Evolutionary conservation across 2,888 invertebrate species (phyloP), one percentile per base, ranked within the genome.

Genomic region (Tridacna crocea): DNA sequence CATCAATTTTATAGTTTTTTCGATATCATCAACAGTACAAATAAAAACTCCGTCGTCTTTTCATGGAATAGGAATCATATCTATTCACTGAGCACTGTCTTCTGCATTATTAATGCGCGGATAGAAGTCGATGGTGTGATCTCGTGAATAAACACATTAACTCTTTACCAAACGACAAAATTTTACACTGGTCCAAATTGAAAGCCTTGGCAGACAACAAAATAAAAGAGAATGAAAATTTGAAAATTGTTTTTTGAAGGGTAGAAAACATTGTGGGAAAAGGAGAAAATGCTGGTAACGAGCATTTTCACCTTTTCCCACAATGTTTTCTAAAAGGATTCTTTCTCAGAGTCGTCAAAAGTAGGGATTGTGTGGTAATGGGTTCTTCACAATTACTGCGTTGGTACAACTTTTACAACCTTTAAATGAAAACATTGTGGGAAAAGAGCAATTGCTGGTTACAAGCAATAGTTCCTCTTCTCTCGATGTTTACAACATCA

Each of bases 141-240:
- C 24, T 70, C 70, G 70, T 70, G 70, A 70, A 70, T 15, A 70
- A 48, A 22, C 47, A 46, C 19, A 70, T n/a, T 70, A 51, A 70
- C 22, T 51, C 51, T 51, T 51, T 51, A 13, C 15, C 11, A 51
- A 51, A 51, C n/a, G n/a, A n/a, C n/a, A n/a, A n/a, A n/a, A n/a
- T n/a, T n/a, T n/a, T n/a, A n/a, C n/a, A n/a, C n/a, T n/a, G n/a
- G n/a, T n/a, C n/a, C n/a, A n/a, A n/a, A n/a, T n/a, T n/a, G n/a
- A n/a, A n/a, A n/a, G n/a, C n/a, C n/a, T n/a, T n/a, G n/a, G n/a
- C n/a, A n/a, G n/a, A n/a, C n/a, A n/a, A n/a, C n/a, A n/a, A n/a
- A n/a, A n/a, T n/a, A n/a, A n/a, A n/a, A n/a, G n/a, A n/a, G n/a
- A n/a, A n/a, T n/a, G n/a, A n/a, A n/a, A n/a, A n/a, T n/a, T n/a